Percentiles rank a stretch among this genome's conserved stretches.
Conservation (phyloP, 2,113 vertebrate species). For the Sclerurus mexicanus region DNA sequence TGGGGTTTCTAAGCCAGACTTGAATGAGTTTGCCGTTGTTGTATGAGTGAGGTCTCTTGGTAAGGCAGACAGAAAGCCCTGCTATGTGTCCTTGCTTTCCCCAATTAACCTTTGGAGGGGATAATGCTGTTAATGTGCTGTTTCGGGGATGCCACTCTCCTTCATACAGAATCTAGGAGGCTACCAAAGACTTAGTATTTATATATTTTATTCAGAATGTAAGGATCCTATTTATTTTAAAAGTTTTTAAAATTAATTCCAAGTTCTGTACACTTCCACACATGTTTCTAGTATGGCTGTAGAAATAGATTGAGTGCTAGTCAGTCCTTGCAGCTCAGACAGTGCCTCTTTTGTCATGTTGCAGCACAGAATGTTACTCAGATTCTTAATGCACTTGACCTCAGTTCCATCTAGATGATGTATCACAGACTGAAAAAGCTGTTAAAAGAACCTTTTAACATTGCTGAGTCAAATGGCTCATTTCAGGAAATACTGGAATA, state of each 20-base stretch:
- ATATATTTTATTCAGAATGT: background rate
- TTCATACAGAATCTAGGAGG: background rate
- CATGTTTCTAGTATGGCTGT: background rate
- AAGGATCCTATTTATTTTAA: background rate
- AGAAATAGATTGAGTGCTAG: background rate
- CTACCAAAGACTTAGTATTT: background rate
- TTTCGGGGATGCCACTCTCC: background rate
- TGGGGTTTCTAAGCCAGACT: background rate
- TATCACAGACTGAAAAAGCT: background rate
- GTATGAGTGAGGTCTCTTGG: background rate
- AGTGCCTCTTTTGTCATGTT: constrained; percentile 12
- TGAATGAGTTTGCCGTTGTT: background rate
- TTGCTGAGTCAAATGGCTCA: background rate
- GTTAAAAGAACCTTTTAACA: constrained; percentile 23
- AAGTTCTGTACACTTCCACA: background rate
- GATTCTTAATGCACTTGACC: constrained; percentile 20
- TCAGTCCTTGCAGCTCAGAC: background rate
- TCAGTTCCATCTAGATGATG: constrained; percentile 1
- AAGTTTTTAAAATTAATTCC: background rate
- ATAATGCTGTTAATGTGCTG: background rate
- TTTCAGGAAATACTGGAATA: constrained; percentile 36
- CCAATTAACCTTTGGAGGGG: background rate
- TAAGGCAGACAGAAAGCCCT: background rate
- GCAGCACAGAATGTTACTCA: background rate
- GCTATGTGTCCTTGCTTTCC: background rate